Evolutionary conservation across 2,113 vertebrate species (phyloP).

Genomic region (Phycodurus eques): DNA sequence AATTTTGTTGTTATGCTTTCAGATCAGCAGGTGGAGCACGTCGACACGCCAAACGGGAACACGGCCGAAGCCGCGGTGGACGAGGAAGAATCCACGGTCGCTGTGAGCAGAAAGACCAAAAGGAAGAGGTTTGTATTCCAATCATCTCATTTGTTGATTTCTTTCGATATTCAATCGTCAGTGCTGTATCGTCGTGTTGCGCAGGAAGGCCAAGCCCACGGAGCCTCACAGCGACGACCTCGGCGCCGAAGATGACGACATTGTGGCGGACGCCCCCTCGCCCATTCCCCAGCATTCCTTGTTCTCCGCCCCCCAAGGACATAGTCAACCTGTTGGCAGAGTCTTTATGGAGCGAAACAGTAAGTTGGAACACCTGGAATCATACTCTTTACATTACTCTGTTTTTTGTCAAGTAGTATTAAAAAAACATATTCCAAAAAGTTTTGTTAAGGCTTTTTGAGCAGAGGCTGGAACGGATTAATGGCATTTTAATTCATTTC

Average conservation of each 20-base stretch:
- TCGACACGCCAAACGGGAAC: conserved; percentile 76
- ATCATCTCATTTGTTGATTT: neutral
- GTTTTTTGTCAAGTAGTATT: neutral
- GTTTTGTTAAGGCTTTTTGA: too few species aligned
- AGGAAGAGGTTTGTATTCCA: conserved; percentile 71
- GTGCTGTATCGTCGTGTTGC: neutral
- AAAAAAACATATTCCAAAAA: too few species aligned
- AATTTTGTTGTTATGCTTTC: neutral
- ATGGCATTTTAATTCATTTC: too few species aligned
- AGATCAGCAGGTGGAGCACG: conserved; percentile 55
- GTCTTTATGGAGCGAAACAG: conserved; percentile 89
- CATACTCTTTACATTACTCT: neutral
- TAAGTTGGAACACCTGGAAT: conserved; percentile 68
- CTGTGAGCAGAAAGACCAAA: conserved; percentile 75
- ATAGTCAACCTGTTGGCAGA: conserved; percentile 85
- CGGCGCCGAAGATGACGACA: conserved; percentile 85
- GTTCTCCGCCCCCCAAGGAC: conserved; percentile 81
- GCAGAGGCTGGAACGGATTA: too few species aligned
- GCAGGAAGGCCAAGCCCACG: conserved; percentile 75
- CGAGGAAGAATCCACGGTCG: conserved; percentile 62
- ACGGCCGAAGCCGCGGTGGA: conserved; percentile 62
- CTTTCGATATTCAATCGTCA: neutral
- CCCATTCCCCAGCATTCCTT: conserved; percentile 76
- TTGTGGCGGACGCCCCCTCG: conserved; percentile 74
- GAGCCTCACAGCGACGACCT: conserved; percentile 77